Evolutionary conservation across 2,113 vertebrate genomes (phyloP).

Genomic region (Oreochromis spilurus): DNA sequence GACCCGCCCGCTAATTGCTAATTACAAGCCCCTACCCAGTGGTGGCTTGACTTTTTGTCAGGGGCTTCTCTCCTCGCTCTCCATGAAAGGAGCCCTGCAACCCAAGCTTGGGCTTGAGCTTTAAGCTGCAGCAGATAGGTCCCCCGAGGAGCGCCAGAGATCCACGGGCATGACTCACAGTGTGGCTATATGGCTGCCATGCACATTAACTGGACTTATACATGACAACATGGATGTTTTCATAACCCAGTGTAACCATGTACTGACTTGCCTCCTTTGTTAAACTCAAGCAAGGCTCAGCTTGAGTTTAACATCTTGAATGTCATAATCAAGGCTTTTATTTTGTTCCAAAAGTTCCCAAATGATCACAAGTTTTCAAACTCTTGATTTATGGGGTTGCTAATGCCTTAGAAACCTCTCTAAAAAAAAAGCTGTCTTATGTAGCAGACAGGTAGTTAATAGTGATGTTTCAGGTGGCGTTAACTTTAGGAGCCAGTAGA

Average conservation of each 20-base stretch:
- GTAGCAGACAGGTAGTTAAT: slow-evolving; percentile 51
- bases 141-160: slow-evolving; percentile 59
- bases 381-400: slow-evolving; percentile 29
- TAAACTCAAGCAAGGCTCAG: background rate
- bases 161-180: slow-evolving; percentile 63
- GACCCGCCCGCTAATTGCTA: slow-evolving; percentile 79
- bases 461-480: slow-evolving; percentile 52
- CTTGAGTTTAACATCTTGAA: slow-evolving; percentile 28
- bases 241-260: slow-evolving; percentile 49
- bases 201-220: slow-evolving; percentile 62
- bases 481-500: slow-evolving; percentile 35
- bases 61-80: slow-evolving; percentile 69
- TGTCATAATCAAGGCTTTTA: slow-evolving; percentile 25
- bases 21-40: slow-evolving; percentile 78
- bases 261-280: slow-evolving; percentile 31
- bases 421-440: background rate
- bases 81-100: slow-evolving; percentile 67
- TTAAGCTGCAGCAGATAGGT: slow-evolving; percentile 59
- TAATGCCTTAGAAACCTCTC: slow-evolving; percentile 28
- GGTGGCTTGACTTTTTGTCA: slow-evolving; percentile 73
- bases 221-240: slow-evolving; percentile 58
- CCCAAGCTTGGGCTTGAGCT: slow-evolving; percentile 49
- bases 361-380: background rate
- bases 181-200: slow-evolving; percentile 52
- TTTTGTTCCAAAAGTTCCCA: slow-evolving; percentile 22